Evolutionary conservation across 2,113 vertebrate species (phyloP).

Genomic region (Rhinoderma darwinii): DNA sequence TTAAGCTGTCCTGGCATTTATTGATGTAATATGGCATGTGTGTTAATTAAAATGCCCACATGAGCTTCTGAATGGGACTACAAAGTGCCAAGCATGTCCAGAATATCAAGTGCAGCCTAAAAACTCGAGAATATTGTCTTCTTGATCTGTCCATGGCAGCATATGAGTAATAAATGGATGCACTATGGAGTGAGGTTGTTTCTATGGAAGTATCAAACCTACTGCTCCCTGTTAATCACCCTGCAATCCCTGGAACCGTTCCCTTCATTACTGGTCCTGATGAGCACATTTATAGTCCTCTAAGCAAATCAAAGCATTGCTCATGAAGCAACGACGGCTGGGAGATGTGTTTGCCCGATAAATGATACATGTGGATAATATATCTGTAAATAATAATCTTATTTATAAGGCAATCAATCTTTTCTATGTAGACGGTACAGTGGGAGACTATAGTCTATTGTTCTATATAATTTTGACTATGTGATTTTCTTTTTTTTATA

Average conservation of each 20-base stretch:
- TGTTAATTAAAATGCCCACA: background rate
- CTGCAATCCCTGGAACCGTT: background rate
- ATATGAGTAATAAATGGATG: background rate
- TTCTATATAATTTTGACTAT: no score
- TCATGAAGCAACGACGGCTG: background rate
- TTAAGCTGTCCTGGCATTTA: constrained; percentile 27
- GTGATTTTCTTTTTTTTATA: no score
- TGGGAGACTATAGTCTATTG: no score
- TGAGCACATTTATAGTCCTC: background rate
- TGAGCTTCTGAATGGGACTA: background rate
- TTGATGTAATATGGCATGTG: constrained; percentile 9
- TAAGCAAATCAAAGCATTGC: background rate
- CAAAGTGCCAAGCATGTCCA: background rate
- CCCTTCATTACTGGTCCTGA: background rate
- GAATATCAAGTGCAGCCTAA: background rate
- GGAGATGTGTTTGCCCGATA: background rate
- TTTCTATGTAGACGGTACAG: no score
- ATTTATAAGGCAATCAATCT: no score
- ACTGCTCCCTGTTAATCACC: background rate
- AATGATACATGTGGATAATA: no score
- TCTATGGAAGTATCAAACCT: background rate
- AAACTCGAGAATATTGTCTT: background rate
- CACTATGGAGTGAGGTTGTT: background rate
- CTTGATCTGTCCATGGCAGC: background rate
- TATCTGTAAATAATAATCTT: no score